These are phyloP conservation scores for Frankliniella intonsa DNA, from an alignment of 2,888 invertebrate genomes.

Conservation along the genomic window DNA sequence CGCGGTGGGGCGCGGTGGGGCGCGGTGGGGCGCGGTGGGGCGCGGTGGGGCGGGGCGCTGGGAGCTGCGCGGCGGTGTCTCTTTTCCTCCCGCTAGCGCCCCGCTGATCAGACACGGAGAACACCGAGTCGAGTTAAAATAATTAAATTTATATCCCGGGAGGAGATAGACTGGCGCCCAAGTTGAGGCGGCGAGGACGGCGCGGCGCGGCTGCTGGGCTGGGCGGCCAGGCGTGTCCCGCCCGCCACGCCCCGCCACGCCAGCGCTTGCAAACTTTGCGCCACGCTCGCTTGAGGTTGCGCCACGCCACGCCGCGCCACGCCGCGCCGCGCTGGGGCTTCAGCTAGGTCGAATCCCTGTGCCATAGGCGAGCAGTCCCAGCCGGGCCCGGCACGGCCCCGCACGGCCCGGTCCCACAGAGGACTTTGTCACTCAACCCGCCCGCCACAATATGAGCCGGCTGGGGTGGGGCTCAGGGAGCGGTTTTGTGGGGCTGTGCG, in stretches of 20 bases:
- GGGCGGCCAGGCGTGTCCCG: neutral
- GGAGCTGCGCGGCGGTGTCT: too few species aligned
- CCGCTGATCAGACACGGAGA: neutral
- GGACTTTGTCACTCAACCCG: slow-evolving; percentile 13
- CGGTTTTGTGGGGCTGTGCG: too few species aligned
- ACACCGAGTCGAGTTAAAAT: neutral
- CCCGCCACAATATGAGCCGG: too few species aligned
- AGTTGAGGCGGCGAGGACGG: neutral
- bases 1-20: too few species aligned
- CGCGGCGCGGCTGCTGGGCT: neutral
- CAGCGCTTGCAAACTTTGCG: neutral
- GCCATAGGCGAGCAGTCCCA: neutral
- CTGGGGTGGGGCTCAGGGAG: too few species aligned
- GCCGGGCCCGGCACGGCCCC: too few species aligned
- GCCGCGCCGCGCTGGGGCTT: too few species aligned
- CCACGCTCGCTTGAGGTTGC: slow-evolving; percentile 4
- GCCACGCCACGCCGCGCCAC: neutral
- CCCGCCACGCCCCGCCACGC: neutral
- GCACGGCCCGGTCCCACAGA: neutral
- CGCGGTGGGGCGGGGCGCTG: too few species aligned
- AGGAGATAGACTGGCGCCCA: neutral
- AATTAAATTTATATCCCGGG: neutral
- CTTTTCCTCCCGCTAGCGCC: too few species aligned
- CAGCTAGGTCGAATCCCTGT: neutral
- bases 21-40: too few species aligned